Evolutionary conservation across 2,888 invertebrate genomes (phyloP).

Genomic region (Tipula lateralis): DNA sequence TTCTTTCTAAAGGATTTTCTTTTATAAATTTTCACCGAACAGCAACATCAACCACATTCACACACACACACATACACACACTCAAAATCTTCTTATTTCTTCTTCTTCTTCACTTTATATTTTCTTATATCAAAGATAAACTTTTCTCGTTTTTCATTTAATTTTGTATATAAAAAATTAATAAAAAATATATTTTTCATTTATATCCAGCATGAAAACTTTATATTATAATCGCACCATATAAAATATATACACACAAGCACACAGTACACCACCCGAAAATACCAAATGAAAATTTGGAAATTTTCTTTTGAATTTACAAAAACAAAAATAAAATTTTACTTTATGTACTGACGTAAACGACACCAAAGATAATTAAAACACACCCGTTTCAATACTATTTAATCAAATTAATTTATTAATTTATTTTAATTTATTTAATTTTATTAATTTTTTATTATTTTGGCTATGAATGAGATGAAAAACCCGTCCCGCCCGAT

Average conservation of each 20-base stretch:
- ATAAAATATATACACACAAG: background rate
- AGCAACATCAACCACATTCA: background rate
- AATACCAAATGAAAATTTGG: background rate
- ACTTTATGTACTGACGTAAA: background rate
- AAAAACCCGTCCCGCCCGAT: slow-evolving; percentile 30
- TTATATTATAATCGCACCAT: background rate
- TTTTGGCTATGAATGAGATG: slow-evolving; percentile 27
- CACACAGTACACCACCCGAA: background rate
- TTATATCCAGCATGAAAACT: slow-evolving; percentile 11
- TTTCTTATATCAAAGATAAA: background rate
- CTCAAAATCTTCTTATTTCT: background rate
- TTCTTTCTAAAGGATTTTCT: background rate
- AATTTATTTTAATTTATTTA: background rate
- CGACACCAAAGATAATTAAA: background rate
- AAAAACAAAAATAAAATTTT: background rate
- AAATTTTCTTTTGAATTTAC: background rate
- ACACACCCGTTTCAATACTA: background rate
- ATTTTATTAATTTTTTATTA: background rate
- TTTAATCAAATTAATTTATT: background rate
- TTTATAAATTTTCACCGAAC: background rate
- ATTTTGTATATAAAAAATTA: background rate
- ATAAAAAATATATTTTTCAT: background rate
- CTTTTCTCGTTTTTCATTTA: background rate
- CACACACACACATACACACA: background rate
- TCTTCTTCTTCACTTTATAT: background rate